Percentiles rank a stretch among this genome's conserved stretches.
Evolutionary conservation across 30 jellyfish, hydroid and myxozoan genomes (phyloP).

Genomic region (Mastigias papua): DNA sequence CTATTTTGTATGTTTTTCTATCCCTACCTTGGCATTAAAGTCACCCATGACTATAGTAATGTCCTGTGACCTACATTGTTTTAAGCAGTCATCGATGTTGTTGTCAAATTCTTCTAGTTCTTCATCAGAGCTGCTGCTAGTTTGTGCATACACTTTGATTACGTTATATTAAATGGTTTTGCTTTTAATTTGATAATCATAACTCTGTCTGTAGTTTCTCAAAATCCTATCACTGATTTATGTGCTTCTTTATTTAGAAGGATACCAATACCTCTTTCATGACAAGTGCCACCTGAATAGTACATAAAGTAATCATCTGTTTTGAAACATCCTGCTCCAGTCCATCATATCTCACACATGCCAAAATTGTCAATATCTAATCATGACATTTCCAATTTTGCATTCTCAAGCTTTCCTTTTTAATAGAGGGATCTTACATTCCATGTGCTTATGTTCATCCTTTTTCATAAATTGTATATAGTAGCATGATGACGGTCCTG

Average conservation of each 20-base stretch:
- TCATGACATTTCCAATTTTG: constrained; percentile 17
- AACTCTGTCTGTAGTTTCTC: constrained; percentile 22
- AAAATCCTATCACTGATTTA: constrained; percentile 20
- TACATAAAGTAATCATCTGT: neutral
- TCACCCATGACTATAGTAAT: no score
- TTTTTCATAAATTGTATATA: neutral
- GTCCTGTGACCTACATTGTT: no score
- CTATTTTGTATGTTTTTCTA: no score
- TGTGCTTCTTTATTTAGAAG: neutral
- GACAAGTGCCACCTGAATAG: constrained; percentile 23
- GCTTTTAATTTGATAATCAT: constrained; percentile 16
- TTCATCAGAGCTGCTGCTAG: no score
- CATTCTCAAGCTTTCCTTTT: constrained; percentile 27
- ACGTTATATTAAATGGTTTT: constrained; percentile 13
- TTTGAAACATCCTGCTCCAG: neutral
- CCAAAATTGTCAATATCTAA: constrained; percentile 31
- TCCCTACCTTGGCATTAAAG: no score
- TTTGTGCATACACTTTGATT: constrained; percentile 48
- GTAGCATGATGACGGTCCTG: constrained; percentile 32
- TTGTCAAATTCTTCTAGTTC: no score
- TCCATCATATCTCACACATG: constrained; percentile 28
- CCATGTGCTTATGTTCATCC: constrained; percentile 58
- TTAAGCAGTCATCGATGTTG: no score
- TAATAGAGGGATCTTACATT: constrained; percentile 35
- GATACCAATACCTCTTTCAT: constrained; percentile 51